Conservation (phyloP, 2,113 vertebrate genomes). For the Ochotona princeps region DNA sequence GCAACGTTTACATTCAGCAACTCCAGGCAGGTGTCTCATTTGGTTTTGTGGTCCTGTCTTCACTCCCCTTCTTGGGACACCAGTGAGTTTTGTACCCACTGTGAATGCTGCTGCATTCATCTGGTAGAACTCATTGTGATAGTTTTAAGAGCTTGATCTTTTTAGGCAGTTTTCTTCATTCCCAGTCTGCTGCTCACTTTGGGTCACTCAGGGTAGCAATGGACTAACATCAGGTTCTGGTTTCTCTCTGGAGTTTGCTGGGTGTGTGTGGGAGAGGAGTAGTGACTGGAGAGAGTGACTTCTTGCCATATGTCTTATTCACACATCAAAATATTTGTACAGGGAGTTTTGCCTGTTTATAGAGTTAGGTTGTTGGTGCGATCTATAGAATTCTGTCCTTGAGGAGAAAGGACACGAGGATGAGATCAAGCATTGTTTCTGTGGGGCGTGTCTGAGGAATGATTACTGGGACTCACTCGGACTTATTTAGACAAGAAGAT, state of each 20-base stretch:
- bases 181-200: constrained; percentile 31
- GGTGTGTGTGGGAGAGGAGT: no score
- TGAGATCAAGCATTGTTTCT: not conserved
- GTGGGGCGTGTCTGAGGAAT: not conserved
- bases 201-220: constrained; percentile 52
- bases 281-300: not conserved
- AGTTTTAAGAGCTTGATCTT: not conserved
- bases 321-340: not conserved
- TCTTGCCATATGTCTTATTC: not conserved
- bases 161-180: constrained; percentile 42
- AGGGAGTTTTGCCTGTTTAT: not conserved
- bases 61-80: not conserved
- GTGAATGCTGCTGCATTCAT: not conserved
- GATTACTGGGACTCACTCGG: not conserved
- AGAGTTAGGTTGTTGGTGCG: not conserved
- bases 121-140: not conserved
- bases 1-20: not conserved
- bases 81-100: not conserved
- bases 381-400: not conserved
- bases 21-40: not conserved
- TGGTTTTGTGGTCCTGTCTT: not conserved
- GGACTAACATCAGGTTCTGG: not conserved
- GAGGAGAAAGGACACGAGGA: not conserved
- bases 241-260: not conserved
- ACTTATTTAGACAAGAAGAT: not conserved